A percentile compares a stretch with the other conserved stretches of the same genome.
Evolutionary conservation across 2,113 vertebrate species (phyloP).

Genomic region (Hiodon alosoides): DNA sequence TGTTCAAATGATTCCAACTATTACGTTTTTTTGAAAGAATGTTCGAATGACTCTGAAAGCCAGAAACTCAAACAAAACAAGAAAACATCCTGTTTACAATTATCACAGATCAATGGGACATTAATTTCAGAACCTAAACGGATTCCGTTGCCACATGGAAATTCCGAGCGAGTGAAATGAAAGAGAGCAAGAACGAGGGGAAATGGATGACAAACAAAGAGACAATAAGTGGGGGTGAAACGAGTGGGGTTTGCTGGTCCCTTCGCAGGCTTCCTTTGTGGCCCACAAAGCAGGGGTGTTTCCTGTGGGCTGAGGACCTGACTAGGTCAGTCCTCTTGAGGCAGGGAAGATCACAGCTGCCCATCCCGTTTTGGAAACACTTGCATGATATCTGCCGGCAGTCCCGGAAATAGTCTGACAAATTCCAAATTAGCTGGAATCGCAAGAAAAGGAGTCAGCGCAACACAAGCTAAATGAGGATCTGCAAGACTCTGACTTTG

Average conservation of each 20-base stretch:
- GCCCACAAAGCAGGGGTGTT: constrained; percentile 33
- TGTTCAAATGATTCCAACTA: too few species aligned
- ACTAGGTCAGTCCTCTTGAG: neutral
- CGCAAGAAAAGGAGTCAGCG: neutral
- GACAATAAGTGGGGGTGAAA: neutral
- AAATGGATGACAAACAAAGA: neutral
- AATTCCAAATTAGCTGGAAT: neutral
- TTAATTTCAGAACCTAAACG: neutral
- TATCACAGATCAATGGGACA: neutral
- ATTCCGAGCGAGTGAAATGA: neutral
- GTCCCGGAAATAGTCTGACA: constrained; percentile 19
- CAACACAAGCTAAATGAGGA: neutral
- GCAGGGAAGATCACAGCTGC: neutral
- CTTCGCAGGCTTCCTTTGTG: constrained; percentile 52
- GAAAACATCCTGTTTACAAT: neutral
- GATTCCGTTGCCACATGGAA: neutral
- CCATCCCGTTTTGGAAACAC: constrained; percentile 5
- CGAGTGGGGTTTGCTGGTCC: constrained; percentile 47
- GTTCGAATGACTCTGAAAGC: neutral
- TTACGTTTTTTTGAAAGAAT: too few species aligned
- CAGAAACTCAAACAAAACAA: neutral
- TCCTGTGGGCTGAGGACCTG: constrained; percentile 29
- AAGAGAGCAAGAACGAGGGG: neutral
- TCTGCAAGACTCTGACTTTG: too few species aligned
- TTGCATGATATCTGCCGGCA: neutral